phyloP scores from a whole-genome alignment of 92 coral and sea anemone genomes.

The Galaxea fascicularis region DNA sequence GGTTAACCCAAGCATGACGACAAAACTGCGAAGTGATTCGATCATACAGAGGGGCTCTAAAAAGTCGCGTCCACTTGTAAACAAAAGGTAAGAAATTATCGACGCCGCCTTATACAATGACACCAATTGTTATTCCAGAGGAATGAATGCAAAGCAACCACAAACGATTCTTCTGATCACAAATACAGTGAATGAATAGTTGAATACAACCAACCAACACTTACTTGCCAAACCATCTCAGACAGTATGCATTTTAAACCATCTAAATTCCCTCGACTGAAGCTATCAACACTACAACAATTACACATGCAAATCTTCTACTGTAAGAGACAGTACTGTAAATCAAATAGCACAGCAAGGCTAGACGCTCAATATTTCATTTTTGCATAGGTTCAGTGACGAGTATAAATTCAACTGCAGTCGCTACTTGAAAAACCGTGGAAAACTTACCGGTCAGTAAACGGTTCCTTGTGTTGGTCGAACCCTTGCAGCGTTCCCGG shows the following conservation, averaged over 20 bases:
- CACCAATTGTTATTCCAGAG: background rate
- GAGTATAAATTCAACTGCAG: background rate
- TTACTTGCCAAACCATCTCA: constrained; percentile 7
- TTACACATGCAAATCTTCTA: constrained; percentile 29
- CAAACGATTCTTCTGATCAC: constrained; percentile 12
- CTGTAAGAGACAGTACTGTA: background rate
- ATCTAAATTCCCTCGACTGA: background rate
- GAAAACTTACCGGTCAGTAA: constrained; percentile 26
- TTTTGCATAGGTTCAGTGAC: background rate
- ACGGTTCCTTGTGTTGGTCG: constrained; percentile 23
- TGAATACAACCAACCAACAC: constrained; percentile 19
- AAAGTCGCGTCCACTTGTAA: background rate
- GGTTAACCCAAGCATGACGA: background rate
- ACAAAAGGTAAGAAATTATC: background rate
- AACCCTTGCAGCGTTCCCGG: constrained; percentile 53
- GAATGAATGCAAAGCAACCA: constrained; percentile 19
- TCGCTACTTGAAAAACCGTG: background rate
- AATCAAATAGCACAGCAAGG: background rate
- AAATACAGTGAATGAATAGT: constrained; percentile 9
- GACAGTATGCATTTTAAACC: background rate
- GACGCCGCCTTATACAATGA: background rate
- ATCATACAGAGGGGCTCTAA: background rate
- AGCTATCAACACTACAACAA: background rate
- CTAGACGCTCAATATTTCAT: constrained; percentile 42
- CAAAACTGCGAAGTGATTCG: background rate